These are phyloP conservation scores for Drosophila setosimentum DNA, from an alignment of 2,888 invertebrate genomes.

Conservation along the genomic window DNA sequence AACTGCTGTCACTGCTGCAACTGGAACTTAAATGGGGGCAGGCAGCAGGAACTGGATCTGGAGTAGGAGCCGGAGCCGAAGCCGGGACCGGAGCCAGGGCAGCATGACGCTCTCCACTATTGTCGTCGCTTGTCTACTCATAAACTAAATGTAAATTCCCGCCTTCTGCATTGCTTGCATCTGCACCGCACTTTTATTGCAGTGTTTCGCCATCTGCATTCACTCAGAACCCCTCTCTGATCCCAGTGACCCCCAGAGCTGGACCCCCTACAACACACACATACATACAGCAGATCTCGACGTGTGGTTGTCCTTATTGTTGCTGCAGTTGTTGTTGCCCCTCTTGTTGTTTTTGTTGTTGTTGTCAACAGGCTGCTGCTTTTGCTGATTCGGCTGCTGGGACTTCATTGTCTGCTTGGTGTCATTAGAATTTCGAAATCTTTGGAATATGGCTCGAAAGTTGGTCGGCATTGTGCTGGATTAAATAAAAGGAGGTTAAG, in stretches of 20 bases:
- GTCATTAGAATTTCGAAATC: slow-evolving; percentile 59
- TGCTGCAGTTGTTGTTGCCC: slow-evolving; percentile 39
- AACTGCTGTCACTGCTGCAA: slow-evolving; percentile 25
- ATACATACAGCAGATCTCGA: slow-evolving; percentile 49
- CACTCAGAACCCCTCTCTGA: slow-evolving; percentile 28
- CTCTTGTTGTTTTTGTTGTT: slow-evolving; percentile 33
- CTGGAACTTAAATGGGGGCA: slow-evolving; percentile 31
- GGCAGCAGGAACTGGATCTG: slow-evolving; percentile 25
- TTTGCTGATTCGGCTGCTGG: slow-evolving; percentile 61
- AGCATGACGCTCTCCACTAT: slow-evolving; percentile 47
- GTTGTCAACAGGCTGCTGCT: slow-evolving; percentile 70
- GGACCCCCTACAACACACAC: slow-evolving; percentile 30
- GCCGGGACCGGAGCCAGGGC: slow-evolving; percentile 6
- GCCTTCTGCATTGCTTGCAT: slow-evolving; percentile 51
- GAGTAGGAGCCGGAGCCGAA: neutral
- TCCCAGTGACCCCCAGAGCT: slow-evolving; percentile 29
- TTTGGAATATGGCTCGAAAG: slow-evolving; percentile 49
- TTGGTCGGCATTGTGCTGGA: slow-evolving; percentile 39
- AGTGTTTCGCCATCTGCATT: slow-evolving; percentile 62
- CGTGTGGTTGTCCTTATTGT: slow-evolving; percentile 67
- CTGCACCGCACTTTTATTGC: slow-evolving; percentile 70
- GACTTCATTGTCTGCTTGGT: slow-evolving; percentile 69
- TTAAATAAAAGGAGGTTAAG: slow-evolving; percentile 12
- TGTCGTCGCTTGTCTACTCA: slow-evolving; percentile 80
- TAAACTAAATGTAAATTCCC: slow-evolving; percentile 79